These are phyloP conservation scores for Buathra laborator DNA, from an alignment of 2,888 invertebrate species.

Conservation along the genomic window DNA sequence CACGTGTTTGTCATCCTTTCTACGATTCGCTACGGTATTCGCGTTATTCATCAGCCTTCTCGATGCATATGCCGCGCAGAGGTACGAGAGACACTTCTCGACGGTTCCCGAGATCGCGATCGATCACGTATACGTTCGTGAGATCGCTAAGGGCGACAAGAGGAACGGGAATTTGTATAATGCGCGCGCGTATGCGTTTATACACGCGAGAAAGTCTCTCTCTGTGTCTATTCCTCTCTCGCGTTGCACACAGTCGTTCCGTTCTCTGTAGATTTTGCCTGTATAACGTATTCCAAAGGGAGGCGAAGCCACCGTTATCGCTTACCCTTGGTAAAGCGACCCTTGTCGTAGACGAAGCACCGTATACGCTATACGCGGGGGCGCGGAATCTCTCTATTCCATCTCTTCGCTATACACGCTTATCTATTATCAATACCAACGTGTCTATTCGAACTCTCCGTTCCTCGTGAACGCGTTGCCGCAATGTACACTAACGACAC, in stretches of 20 bases:
- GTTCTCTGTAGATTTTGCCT: not conserved
- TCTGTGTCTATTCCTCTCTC: not conserved
- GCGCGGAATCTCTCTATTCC: constrained; percentile 19
- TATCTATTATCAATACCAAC: not conserved
- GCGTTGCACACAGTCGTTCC: not conserved
- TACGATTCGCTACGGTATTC: not conserved
- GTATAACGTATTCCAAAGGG: not conserved
- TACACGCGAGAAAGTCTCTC: not conserved
- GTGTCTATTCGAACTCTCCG: not conserved
- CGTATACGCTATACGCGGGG: not conserved
- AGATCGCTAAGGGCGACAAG: constrained; percentile 27
- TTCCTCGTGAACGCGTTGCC: not conserved
- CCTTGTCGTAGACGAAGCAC: not conserved
- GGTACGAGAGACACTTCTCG: constrained; percentile 18
- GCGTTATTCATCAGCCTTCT: constrained; percentile 1
- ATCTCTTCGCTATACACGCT: constrained; percentile 15
- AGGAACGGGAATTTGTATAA: constrained; percentile 4
- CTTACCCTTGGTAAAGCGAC: constrained; percentile 33
- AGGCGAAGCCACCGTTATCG: constrained; percentile 32
- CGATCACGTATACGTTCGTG: constrained; percentile 31
- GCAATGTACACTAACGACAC: not conserved
- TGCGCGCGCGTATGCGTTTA: not conserved
- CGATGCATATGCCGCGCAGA: constrained; percentile 1
- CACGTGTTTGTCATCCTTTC: constrained; percentile 11
- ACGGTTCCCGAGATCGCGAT: constrained; percentile 28